A percentile compares a stretch with the other conserved stretches of the same genome.
Conservation (phyloP, 2,797 vertebrate genomes). For the Syngnathus acus region DNA sequence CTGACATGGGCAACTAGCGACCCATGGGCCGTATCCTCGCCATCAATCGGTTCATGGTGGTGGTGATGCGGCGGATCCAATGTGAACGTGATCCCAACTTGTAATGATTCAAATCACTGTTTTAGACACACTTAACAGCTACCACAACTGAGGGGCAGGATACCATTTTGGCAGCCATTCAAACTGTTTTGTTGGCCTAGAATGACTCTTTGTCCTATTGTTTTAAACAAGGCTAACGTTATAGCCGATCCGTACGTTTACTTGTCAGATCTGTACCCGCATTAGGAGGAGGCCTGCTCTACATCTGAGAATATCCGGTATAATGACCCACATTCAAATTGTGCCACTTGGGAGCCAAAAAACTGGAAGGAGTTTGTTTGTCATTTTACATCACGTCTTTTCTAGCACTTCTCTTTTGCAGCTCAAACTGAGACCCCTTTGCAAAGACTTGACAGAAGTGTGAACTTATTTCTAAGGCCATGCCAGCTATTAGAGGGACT, state of each 20-base stretch:
- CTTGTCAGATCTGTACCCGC: neutral
- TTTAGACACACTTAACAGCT: neutral
- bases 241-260: neutral
- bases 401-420: neutral
- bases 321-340: neutral
- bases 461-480: neutral
- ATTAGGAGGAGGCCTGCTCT: neutral
- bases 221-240: neutral
- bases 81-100: neutral
- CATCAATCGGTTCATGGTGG: neutral
- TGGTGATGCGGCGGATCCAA: neutral
- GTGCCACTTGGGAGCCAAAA: neutral
- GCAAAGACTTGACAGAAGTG: constrained; percentile 1
- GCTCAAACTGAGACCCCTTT: neutral
- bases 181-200: neutral
- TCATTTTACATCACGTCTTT: neutral
- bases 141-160: neutral
- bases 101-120: neutral
- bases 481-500: constrained; percentile 34
- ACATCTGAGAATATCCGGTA: neutral
- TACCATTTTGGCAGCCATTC: neutral
- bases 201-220: neutral
- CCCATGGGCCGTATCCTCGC: too few species aligned
- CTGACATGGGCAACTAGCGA: neutral
- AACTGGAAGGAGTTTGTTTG: neutral